phyloP scores from a whole-genome alignment of 2,888 invertebrate genomes.

The Parelbella ahira region DNA sequence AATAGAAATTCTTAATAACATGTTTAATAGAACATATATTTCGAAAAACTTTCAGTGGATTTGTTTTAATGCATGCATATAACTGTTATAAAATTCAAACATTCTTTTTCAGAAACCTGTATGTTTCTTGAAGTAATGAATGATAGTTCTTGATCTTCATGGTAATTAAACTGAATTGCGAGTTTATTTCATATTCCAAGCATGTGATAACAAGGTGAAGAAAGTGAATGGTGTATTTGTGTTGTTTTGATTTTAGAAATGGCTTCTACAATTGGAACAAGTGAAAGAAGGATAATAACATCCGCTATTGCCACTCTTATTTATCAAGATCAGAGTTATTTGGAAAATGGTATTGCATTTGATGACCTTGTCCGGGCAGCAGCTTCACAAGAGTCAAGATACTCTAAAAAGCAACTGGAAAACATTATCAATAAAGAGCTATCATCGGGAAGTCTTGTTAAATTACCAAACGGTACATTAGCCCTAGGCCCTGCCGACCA shows the following conservation, averaged over 20 bases:
- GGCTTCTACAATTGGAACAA: constrained; percentile 61
- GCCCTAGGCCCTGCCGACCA: constrained; percentile 83
- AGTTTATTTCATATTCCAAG: constrained; percentile 2
- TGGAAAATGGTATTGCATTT: constrained; percentile 86
- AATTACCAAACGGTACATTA: constrained; percentile 84
- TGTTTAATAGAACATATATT: no score
- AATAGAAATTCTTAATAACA: no score
- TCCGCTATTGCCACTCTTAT: constrained; percentile 86
- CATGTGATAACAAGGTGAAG: constrained; percentile 1
- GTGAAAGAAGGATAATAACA: constrained; percentile 81
- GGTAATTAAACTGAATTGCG: constrained; percentile 19
- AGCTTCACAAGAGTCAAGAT: constrained; percentile 82
- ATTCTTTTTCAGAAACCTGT: constrained; percentile 24
- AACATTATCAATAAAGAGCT: constrained; percentile 86
- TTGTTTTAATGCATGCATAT: no score
- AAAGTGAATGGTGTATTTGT: neutral
- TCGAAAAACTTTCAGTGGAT: no score
- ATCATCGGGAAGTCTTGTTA: constrained; percentile 83
- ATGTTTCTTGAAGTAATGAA: constrained; percentile 26
- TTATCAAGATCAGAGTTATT: constrained; percentile 85
- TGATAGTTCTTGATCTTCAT: constrained; percentile 23
- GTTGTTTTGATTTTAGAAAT: constrained; percentile 55
- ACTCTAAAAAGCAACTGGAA: constrained; percentile 82
- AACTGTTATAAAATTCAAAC: constrained; percentile 6
- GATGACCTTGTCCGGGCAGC: constrained; percentile 84